These are phyloP conservation scores for Plusia festucae DNA, from an alignment of 2,888 invertebrate species.

Conservation along the genomic window DNA sequence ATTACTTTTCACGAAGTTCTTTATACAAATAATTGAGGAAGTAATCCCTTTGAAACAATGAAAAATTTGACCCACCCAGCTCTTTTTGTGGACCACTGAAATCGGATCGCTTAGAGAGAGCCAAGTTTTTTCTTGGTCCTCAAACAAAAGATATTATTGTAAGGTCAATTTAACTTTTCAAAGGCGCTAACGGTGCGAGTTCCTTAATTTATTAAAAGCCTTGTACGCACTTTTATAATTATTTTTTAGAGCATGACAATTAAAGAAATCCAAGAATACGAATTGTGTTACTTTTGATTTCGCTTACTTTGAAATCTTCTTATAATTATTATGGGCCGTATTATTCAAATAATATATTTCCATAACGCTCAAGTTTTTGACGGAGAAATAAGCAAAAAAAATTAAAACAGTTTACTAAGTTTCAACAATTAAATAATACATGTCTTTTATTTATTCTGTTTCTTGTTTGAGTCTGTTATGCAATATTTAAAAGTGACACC, in stretches of 20 bases:
- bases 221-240: constrained; percentile 30
- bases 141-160: constrained; percentile 79
- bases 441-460: neutral
- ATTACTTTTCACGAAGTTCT: constrained; percentile 56
- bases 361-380: neutral
- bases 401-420: too few relatives aligned
- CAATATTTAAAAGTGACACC: neutral
- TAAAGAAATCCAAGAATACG: neutral
- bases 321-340: neutral
- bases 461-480: neutral
- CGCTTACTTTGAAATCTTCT: neutral
- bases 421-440: neutral
- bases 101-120: constrained; percentile 56
- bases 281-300: neutral
- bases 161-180: constrained; percentile 78
- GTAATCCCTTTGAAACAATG: constrained; percentile 71
- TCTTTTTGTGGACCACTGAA: constrained; percentile 58
- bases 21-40: constrained; percentile 65
- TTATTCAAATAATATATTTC: neutral
- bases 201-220: constrained; percentile 55
- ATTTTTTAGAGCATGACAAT: constrained; percentile 11
- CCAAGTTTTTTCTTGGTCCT: constrained; percentile 60
- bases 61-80: constrained; percentile 62
- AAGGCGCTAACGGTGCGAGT: constrained; percentile 64
- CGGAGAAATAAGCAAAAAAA: too few relatives aligned